Evolutionary conservation across 2,888 invertebrate species (phyloP), one percentile per base, ranked within the genome.

Genomic region (Thereva nobilitata): DNA sequence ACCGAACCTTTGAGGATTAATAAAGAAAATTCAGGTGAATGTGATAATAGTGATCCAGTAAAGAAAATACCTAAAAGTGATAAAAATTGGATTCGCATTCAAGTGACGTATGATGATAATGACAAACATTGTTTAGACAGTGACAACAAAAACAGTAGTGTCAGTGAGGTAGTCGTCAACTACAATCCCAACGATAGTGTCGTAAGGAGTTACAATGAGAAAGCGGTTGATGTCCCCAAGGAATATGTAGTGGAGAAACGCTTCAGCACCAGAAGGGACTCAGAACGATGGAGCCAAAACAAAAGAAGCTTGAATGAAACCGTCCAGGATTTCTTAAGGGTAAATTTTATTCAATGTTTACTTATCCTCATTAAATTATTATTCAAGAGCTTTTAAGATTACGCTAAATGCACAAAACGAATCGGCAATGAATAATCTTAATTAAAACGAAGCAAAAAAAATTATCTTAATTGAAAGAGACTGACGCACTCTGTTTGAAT

Each of bases 11-110:
- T 9, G 50, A 23, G 23, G 23, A 4, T 23, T 40, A 9, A 4
- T 23, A 41, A n/a, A 23, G 12, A n/a, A 4, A 57, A 37, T 34
- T 42, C 34, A 44, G 41, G 41, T 49, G 50, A 61, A 23, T n/a
- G 40, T 7, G 12, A 3, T 41, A 42, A 50, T 37, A 47, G 4
- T n/a, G 10, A 10, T n/a, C 49, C 49, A 7, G 7, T 50, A 34
- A 41, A 49, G 23, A 23, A 23, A 6, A 44, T 63, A 38, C 64
- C 69, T 12, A 67, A 67, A 61, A 55, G 44, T 37, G 69, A 68
- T 44, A 67, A 71, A 41, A 70, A 72, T 70, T 59, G 57, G 56
- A 70, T 72, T 45, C 67, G 70, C 42, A 71, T 72, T 12, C 64
- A 68, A 55, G 69, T 72, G 12, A 67, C 68, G 3, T 66, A 65